phyloP scores from a whole-genome alignment of 2,113 vertebrate genomes.

The Artemisiospiza belli region DNA sequence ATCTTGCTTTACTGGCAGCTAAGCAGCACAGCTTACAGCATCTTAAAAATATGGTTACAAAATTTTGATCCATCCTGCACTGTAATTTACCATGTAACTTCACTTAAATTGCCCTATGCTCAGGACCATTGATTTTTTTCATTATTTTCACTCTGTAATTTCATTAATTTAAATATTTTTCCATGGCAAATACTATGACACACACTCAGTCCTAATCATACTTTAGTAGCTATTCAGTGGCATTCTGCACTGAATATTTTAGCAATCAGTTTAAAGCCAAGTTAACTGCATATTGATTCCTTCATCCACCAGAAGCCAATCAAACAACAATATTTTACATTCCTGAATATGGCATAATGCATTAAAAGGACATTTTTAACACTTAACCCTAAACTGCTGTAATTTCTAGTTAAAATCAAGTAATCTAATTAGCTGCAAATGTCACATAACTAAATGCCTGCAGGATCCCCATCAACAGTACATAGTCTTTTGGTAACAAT shows the following conservation, averaged over 20 bases:
- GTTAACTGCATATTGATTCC: neutral
- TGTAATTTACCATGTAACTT: constrained; percentile 1
- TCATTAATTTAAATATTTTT: constrained; percentile 32
- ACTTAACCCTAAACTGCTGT: neutral
- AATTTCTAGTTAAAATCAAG: neutral
- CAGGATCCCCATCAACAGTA: neutral
- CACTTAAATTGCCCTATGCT: neutral
- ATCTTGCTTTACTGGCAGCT: neutral
- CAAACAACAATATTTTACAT: constrained; percentile 3
- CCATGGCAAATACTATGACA: constrained; percentile 24
- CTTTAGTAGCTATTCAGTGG: neutral
- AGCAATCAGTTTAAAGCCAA: constrained; percentile 32
- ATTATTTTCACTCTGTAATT: constrained; percentile 7
- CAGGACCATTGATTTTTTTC: constrained; percentile 1
- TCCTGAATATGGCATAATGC: neutral
- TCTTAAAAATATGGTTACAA: neutral
- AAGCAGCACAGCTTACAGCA: neutral
- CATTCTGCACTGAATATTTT: constrained; percentile 14
- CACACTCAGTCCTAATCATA: neutral
- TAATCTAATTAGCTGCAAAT: neutral
- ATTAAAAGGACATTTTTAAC: neutral
- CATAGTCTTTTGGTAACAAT: neutral
- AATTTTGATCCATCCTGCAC: neutral
- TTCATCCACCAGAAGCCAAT: neutral
- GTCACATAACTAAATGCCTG: neutral